Conservation (phyloP, 2,797 vertebrate species). For the Galagoides demidoff region DNA sequence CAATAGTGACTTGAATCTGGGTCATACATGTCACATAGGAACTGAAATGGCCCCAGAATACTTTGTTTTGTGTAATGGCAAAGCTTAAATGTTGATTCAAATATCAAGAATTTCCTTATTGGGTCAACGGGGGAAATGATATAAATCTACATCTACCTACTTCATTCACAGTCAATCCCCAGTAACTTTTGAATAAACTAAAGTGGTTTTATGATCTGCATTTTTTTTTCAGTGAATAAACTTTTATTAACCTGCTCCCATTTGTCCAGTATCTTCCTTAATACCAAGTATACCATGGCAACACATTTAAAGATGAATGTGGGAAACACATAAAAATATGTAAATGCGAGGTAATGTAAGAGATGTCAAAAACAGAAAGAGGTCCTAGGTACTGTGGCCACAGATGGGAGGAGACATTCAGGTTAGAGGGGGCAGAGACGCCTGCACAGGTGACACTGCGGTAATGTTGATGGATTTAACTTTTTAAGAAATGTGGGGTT, state of each 20-base stretch:
- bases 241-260: neutral
- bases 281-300: neutral
- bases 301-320: too few species aligned
- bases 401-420: neutral
- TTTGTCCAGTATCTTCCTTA: neutral
- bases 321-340: neutral
- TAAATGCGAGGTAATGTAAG: neutral
- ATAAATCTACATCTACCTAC: neutral
- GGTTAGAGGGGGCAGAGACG: too few species aligned
- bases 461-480: neutral
- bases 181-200: neutral
- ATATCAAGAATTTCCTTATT: neutral
- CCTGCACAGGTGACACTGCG: neutral
- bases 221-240: neutral
- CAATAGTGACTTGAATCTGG: neutral
- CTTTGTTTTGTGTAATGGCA: neutral
- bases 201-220: neutral
- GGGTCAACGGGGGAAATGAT: neutral
- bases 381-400: neutral
- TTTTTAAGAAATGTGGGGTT: neutral
- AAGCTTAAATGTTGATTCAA: neutral
- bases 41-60: neutral
- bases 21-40: neutral
- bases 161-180: neutral
- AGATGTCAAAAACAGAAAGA: neutral